Evolutionary conservation across 2,113 vertebrate genomes (phyloP).

Genomic region (Morone saxatilis): DNA sequence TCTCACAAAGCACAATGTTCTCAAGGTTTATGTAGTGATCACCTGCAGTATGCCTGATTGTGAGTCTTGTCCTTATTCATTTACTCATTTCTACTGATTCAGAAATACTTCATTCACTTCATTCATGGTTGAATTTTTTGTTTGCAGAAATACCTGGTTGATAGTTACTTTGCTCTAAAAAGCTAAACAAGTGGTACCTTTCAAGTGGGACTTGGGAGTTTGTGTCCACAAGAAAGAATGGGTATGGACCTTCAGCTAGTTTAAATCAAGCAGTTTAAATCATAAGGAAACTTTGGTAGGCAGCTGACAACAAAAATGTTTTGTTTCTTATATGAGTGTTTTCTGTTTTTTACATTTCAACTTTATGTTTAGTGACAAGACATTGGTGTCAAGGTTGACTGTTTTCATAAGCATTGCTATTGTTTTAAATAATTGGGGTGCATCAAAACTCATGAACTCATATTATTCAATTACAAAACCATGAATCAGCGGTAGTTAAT

Average conservation of each 20-base stretch:
- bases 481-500: background rate
- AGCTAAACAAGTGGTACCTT: background rate
- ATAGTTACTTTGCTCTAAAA: background rate
- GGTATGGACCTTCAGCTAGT: background rate
- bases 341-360: background rate
- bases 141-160: no score
- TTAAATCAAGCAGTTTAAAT: background rate
- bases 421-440: background rate
- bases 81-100: background rate
- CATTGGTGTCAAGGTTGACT: background rate
- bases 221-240: background rate
- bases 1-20: background rate
- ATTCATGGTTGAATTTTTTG: no score
- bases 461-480: background rate
- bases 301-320: no score
- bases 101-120: background rate
- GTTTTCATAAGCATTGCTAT: background rate
- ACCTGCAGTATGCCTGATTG: background rate
- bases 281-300: background rate
- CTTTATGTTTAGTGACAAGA: background rate
- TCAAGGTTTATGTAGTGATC: background rate
- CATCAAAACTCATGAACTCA: background rate
- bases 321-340: background rate
- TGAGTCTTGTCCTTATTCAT: background rate
- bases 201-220: background rate